Percentiles rank a stretch among this genome's conserved stretches.
These are phyloP conservation scores for Poecile montanus DNA, from an alignment of 2,797 vertebrate species.

Conservation along the genomic window DNA sequence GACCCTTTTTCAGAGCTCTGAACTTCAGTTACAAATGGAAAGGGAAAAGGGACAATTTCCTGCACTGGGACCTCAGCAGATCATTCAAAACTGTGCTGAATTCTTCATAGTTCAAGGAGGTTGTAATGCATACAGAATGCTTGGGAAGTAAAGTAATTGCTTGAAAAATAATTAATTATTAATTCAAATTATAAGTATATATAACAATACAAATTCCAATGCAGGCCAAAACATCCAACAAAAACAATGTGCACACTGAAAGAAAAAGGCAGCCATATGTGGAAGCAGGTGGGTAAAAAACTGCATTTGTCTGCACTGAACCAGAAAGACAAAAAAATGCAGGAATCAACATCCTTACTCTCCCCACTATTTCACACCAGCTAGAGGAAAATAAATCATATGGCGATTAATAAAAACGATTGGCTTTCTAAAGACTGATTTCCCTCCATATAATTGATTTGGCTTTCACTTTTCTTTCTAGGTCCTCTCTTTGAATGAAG, in stretches of 20 bases:
- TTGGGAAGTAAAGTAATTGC: not conserved
- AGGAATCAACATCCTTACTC: not conserved
- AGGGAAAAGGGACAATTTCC: not conserved
- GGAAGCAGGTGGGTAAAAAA: not conserved
- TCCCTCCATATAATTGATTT: not conserved
- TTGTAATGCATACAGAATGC: not conserved
- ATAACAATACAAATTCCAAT: not conserved
- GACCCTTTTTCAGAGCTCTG: not conserved
- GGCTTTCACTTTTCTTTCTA: not conserved
- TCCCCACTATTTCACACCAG: not conserved
- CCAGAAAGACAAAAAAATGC: not conserved
- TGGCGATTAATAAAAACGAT: not conserved
- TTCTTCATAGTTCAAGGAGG: not conserved
- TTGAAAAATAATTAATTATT: not conserved
- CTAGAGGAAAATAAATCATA: not conserved
- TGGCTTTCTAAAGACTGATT: not conserved
- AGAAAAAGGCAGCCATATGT: rapidly evolving
- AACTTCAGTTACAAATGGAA: not conserved
- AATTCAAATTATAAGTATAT: not conserved
- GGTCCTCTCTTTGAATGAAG: not conserved
- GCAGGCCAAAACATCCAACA: not conserved
- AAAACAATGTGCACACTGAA: not conserved
- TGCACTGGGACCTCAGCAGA: not conserved
- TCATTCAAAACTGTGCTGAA: not conserved
- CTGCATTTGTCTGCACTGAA: not conserved